Conservation (phyloP, 2,888 invertebrate genomes). For the Rotaria magnacalcarata region DNA sequence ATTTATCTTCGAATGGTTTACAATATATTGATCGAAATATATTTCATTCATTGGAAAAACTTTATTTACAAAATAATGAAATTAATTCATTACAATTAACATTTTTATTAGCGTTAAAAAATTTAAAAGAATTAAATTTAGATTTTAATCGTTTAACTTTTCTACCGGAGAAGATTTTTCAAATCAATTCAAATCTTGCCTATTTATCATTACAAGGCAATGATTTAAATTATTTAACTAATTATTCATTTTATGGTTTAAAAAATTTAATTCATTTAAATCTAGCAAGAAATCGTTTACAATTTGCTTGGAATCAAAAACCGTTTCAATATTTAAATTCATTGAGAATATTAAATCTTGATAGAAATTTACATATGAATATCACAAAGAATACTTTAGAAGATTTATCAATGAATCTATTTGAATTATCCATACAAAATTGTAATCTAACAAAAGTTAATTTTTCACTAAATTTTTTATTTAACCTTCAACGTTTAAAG, state of each 20-base stretch:
- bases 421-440: constrained; percentile 21
- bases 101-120: constrained; percentile 35
- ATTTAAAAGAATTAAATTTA: constrained; percentile 38
- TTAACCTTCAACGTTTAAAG: constrained; percentile 40
- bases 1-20: constrained; percentile 36
- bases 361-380: constrained; percentile 35
- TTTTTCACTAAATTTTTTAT: constrained; percentile 9
- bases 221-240: constrained; percentile 14
- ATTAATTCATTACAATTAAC: constrained; percentile 42
- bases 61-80: constrained; percentile 45
- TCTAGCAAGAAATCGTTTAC: constrained; percentile 41
- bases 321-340: not conserved
- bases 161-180: constrained; percentile 40
- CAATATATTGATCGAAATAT: not conserved
- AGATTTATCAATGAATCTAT: not conserved
- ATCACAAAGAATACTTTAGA: not conserved
- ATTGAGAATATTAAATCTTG: constrained; percentile 38
- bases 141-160: constrained; percentile 41
- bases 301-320: not conserved
- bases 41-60: not conserved
- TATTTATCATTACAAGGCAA: constrained; percentile 43
- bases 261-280: constrained; percentile 37
- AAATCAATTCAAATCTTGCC: not conserved
- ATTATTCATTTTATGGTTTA: constrained; percentile 24
- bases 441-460: constrained; percentile 7